A percentile compares a stretch with the other conserved stretches of the same genome.
Evolutionary conservation across 1,140 invertebrate species (phyloP).

Genomic region (Steinernema khuongi): DNA sequence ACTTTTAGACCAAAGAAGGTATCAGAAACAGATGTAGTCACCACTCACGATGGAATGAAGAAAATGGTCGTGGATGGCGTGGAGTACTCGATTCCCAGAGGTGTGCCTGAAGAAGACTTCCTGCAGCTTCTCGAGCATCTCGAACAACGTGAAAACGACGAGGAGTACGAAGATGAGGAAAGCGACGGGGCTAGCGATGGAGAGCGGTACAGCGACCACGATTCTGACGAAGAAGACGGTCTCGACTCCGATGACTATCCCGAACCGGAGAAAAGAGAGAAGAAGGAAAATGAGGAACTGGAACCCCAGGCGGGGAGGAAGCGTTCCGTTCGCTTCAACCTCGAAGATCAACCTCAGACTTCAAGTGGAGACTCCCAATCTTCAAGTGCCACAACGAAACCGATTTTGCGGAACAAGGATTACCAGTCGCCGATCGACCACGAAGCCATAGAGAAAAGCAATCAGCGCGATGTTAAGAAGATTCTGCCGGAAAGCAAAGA

Average conservation of each 20-base stretch:
- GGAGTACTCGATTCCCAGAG: not conserved
- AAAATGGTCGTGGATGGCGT: not conserved
- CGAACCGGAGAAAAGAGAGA: not conserved
- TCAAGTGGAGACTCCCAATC: not conserved
- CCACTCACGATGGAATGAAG: not conserved
- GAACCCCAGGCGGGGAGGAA: not conserved
- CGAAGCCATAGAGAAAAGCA: not conserved
- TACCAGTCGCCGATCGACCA: slow-evolving; percentile 16
- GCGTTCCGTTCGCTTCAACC: not conserved
- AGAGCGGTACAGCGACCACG: not conserved
- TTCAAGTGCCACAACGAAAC: not conserved
- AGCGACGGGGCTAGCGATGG: not conserved
- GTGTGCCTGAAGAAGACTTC: not conserved
- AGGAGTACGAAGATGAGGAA: not conserved
- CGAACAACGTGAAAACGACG: not conserved
- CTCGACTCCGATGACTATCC: slow-evolving; percentile 13
- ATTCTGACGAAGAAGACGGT: not conserved
- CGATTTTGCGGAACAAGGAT: slow-evolving; percentile 14
- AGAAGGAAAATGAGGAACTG: not conserved
- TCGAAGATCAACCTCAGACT: not conserved
- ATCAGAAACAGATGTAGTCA: not conserved
- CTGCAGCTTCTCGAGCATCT: not conserved
- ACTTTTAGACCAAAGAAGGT: too few relatives aligned
- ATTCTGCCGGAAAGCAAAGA: not conserved
- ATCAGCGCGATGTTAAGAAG: not conserved